Conservation (phyloP, 2,113 vertebrate genomes). For the Gopherus flavomarginatus region DNA sequence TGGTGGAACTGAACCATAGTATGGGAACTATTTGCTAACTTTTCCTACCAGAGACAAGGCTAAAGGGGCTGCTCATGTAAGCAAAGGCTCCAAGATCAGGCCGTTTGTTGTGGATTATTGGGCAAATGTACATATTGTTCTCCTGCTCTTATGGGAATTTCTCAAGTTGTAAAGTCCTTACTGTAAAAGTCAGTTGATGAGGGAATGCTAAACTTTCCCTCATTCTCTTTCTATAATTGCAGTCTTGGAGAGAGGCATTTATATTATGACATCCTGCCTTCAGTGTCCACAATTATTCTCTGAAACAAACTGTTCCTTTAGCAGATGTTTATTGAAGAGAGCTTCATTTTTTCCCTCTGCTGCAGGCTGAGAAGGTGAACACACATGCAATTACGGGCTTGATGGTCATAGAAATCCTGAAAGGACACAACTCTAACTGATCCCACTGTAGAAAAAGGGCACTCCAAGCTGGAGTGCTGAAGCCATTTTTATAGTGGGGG, state of each 20-base stretch:
- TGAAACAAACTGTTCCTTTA: background rate
- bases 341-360: background rate
- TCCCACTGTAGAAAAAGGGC: background rate
- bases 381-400: background rate
- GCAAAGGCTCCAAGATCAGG: background rate
- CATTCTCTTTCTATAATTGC: background rate
- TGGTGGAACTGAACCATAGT: background rate
- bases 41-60: background rate
- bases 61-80: background rate
- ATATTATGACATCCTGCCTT: background rate
- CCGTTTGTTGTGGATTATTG: background rate
- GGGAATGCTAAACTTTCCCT: background rate
- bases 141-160: background rate
- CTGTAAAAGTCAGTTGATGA: background rate
- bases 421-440: background rate
- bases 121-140: background rate
- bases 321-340: accelerated
- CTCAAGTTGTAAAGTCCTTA: background rate
- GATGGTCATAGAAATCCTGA: background rate
- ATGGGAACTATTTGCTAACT: background rate
- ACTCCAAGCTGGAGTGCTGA: background rate
- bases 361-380: background rate
- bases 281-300: background rate
- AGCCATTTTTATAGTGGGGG: too few relatives aligned
- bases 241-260: background rate